Conservation (phyloP, 2,797 vertebrate genomes). For the Liasis olivaceus region DNA sequence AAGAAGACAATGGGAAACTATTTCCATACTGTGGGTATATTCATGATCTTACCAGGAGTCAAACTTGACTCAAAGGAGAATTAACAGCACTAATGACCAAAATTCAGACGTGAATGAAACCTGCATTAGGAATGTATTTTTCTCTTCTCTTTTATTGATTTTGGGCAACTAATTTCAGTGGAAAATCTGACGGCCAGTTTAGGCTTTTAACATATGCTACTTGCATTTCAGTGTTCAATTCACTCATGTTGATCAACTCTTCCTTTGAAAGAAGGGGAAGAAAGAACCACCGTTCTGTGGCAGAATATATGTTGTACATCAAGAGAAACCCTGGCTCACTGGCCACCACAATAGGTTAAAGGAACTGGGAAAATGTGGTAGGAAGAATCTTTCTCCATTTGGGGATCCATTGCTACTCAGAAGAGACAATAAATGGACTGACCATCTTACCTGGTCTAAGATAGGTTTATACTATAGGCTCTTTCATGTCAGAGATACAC, state of each 20-base stretch:
- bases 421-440: background rate
- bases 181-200: slow-evolving; percentile 5
- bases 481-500: background rate
- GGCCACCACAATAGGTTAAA: background rate
- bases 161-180: background rate
- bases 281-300: background rate
- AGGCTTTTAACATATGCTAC: background rate
- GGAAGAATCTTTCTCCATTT: background rate
- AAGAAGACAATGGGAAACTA: too few relatives aligned
- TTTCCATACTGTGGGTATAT: too few relatives aligned
- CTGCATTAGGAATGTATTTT: background rate
- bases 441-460: background rate
- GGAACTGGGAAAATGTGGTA: background rate
- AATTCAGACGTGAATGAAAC: background rate
- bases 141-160: background rate
- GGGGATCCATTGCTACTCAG: background rate
- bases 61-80: too few relatives aligned
- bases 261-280: background rate
- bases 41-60: too few relatives aligned
- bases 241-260: background rate
- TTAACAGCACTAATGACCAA: background rate
- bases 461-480: background rate
- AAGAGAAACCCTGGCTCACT: background rate
- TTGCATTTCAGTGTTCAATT: background rate
- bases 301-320: background rate